A percentile compares a stretch with the other conserved stretches of the same genome.
Evolutionary conservation across 2,113 vertebrate species (phyloP).

Genomic region (Laterallus jamaicensis): DNA sequence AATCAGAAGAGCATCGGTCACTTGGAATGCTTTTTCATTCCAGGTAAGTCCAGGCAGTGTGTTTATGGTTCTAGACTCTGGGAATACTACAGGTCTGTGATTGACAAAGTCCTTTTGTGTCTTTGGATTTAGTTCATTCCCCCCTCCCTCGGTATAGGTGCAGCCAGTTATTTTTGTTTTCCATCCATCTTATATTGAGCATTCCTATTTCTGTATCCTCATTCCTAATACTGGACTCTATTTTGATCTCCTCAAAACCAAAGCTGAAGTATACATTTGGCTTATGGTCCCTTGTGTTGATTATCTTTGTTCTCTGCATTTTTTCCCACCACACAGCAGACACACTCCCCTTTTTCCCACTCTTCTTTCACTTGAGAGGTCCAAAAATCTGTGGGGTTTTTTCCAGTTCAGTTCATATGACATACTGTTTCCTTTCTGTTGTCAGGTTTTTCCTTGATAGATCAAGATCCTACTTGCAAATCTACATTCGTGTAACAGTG

Average conservation of each 20-base stretch:
- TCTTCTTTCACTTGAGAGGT: background rate
- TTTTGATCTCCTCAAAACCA: background rate
- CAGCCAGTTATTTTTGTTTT: background rate
- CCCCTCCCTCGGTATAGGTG: fast-evolving
- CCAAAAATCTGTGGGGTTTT: background rate
- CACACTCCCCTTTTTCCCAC: background rate
- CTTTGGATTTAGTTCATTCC: background rate
- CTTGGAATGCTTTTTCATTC: background rate
- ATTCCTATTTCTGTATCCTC: background rate
- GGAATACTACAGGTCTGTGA: background rate
- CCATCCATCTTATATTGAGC: background rate
- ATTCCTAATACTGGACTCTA: background rate
- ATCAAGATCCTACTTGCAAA: background rate
- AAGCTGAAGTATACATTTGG: background rate
- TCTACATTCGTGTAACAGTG: background rate
- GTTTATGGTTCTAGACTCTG: background rate
- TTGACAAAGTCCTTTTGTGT: background rate
- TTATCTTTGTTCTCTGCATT: background rate
- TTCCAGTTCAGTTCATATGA: background rate
- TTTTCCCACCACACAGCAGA: background rate
- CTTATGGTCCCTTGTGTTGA: background rate
- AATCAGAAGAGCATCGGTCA: background rate
- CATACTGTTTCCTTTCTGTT: background rate
- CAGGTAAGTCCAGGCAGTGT: background rate
- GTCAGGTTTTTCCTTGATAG: background rate